A percentile compares a stretch with the other conserved stretches of the same genome.
These are phyloP conservation scores for Dioctria rufipes DNA, from an alignment of 2,888 invertebrate species.

Conservation along the genomic window DNA sequence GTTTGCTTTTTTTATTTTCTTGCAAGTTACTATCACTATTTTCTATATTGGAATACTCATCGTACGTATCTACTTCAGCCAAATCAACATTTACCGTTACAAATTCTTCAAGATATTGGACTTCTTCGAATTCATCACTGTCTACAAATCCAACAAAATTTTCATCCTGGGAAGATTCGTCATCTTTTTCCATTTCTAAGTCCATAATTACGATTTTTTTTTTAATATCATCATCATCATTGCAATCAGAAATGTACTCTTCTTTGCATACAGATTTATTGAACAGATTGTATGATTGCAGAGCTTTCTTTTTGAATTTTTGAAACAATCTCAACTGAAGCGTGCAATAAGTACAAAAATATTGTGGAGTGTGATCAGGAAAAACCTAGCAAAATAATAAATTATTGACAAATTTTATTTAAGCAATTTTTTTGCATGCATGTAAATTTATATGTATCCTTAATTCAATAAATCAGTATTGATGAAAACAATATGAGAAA, in stretches of 20 bases:
- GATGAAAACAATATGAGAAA: too few relatives aligned
- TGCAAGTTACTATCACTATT: conserved; percentile 4
- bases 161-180: neutral
- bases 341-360: conserved; percentile 64
- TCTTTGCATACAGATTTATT: neutral
- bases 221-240: neutral
- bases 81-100: neutral
- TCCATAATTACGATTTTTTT: neutral
- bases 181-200: conserved; percentile 17
- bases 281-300: conserved; percentile 57
- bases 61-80: neutral
- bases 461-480: too few relatives aligned
- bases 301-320: conserved; percentile 63
- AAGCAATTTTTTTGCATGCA: neutral
- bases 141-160: neutral
- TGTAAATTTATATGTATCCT: too few relatives aligned
- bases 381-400: conserved; percentile 54
- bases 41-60: conserved; percentile 6
- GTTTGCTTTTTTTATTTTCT: neutral
- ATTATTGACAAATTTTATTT: neutral
- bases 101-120: conserved; percentile 56
- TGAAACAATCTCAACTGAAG: conserved; percentile 65
- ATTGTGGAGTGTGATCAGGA: conserved; percentile 58
- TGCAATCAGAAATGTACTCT: conserved; percentile 8
- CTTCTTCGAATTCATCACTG: conserved; percentile 52